These are phyloP conservation scores for Ecliptopera silaceata DNA, from an alignment of 2,888 invertebrate species.

Conservation along the genomic window DNA sequence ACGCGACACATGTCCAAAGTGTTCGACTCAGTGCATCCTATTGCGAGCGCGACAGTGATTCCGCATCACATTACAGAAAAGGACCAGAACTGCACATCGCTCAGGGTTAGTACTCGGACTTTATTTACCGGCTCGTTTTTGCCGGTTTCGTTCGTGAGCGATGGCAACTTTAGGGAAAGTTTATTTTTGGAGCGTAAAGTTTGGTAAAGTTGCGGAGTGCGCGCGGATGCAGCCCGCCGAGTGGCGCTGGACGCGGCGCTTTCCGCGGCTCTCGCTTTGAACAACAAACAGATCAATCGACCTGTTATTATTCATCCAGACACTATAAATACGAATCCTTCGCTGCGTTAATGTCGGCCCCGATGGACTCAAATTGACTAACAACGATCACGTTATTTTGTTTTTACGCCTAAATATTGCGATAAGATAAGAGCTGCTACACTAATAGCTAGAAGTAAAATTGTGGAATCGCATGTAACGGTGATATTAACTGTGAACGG, in stretches of 20 bases:
- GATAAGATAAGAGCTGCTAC: conserved; percentile 72
- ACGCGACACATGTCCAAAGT: conserved; percentile 79
- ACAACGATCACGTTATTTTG: conserved; percentile 64
- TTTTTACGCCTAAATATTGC: conserved; percentile 72
- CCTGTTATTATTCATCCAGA: conserved; percentile 64
- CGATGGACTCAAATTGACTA: conserved; percentile 49
- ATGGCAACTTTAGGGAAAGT: conserved; percentile 67
- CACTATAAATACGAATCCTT: conserved; percentile 56
- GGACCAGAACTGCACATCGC: conserved; percentile 74
- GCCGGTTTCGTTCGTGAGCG: conserved; percentile 49
- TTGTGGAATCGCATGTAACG: conserved; percentile 79
- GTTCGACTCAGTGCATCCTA: conserved; percentile 80
- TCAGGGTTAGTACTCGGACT: conserved; percentile 77
- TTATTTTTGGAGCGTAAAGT: conserved; percentile 75
- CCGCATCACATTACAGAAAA: conserved; percentile 74
- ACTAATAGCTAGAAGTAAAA: conserved; percentile 77
- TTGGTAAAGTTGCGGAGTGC: conserved; percentile 73
- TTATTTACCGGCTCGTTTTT: conserved; percentile 51
- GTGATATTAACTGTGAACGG: conserved; percentile 75
- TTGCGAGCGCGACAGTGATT: conserved; percentile 77
- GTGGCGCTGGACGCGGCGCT: conserved; percentile 70
- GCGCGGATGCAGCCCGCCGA: conserved; percentile 76
- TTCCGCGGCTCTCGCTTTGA: conserved; percentile 70
- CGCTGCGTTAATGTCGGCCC: conserved; percentile 48
- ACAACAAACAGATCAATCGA: conserved; percentile 81